Base-by-base conservation (phyloP, 2,888 invertebrate species). In the Chrysina gloriosa region DNA sequence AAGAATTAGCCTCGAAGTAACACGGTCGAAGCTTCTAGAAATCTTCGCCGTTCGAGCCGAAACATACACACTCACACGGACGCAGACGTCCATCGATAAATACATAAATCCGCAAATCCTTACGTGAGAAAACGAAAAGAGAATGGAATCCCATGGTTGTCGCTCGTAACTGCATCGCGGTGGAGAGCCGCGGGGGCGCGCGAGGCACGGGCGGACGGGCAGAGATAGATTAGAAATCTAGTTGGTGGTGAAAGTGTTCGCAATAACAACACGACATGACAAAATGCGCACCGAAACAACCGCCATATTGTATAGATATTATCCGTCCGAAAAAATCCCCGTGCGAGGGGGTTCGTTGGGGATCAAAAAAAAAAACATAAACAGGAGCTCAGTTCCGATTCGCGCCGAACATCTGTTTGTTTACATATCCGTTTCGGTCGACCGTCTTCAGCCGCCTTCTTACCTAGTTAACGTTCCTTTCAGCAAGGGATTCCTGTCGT, bases 381-480 rank as follows among this genome's bases (percentile, higher is more conserved):
- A n/a, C n/a, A n/a, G n/a, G n/a, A n/a, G n/a, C n/a, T n/a, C n/a
- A n/a, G n/a, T n/a, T n/a, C n/a, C n/a, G n/a, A 34, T 64, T 67
- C 65, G 58, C 64, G 48, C 42, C 39, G 23, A 58, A 63, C 69
- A 69, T 63, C 69, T 67, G 69, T 63, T 52, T 29, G 19, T 25
- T 36, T 52, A 25, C 36, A 21, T 14, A 7, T 9, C 21, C 23
- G 47, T 19, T 21, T 21, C 11, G 23, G n/a, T 39, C 31, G 45
- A 27, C 31, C 52, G 29, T 19, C 31, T 52, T 31, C 9, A n/a
- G 16, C 48, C 25, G 36, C 56, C 50, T 34, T 54, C 82, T 81
- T 79, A 87, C 87, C 87, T 87, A 77, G 86, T 85, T 77, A 86
- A 82, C 70, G 85, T 87, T 79, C 87, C 87, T 83, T 87, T 87